Evolutionary conservation across 2,113 vertebrate species (phyloP), one percentile per base, ranked within the genome.

Genomic region (Paralichthys olivaceus): DNA sequence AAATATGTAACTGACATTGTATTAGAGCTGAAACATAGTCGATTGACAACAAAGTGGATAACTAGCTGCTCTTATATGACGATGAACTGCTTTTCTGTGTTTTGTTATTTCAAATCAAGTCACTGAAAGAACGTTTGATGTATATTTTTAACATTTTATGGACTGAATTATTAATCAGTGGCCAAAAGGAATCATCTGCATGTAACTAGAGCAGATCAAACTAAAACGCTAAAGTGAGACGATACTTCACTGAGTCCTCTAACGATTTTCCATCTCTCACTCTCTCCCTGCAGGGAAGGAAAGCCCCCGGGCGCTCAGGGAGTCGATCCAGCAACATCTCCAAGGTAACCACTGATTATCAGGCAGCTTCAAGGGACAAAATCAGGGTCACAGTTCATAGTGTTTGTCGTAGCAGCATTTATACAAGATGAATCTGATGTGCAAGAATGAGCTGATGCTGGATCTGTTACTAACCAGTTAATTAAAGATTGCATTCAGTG

Each of bases 241-340:
- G 7, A 47, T 6, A 7, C 17, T 14, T 51, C 9, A 13, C 26
- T 53, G 26, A n/a, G 62, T 62, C 70, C 8, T 61, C 45, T 53
- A 69, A 76, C 64, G 81, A 68, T 87, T 73, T 68, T 63, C 59
- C 56, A 17, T 69, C 69, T 79, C 55, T 77, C 43, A 25, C 40
- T 34, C 8, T 69, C 37, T 83, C 92, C 86, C 94, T 92, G 72
- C 94, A 99, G 97, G 96, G 95, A 91, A 96, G 93, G 61, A 99
- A 97, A 86, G 94, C 94, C 58, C 94, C 96, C 56, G 94, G 96
- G 9, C 92, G 95, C 84, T 98, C 97, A 71, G 92, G 96, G 72
- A 98, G 96, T 93, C 95, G 96, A 91, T 97, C 96, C 64, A 97
- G 97, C 92, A 98, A 96, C 93, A 96, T 97, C 93, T 98, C 97